These are phyloP conservation scores for Trissoscelio sp. DNA, from an alignment of 2,888 invertebrate genomes.

Conservation along the genomic window DNA sequence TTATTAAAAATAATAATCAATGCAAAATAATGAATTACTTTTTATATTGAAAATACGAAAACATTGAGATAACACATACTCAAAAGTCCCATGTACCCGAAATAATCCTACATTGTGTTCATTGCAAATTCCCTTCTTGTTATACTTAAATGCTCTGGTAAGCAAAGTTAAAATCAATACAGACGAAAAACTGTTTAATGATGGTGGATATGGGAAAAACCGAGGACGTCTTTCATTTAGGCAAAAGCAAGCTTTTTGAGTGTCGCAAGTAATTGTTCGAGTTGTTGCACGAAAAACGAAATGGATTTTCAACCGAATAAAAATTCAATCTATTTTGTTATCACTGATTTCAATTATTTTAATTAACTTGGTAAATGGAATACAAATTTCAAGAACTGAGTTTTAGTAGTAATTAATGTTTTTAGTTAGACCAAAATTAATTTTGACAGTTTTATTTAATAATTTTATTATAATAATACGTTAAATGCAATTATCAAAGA, in stretches of 20 bases:
- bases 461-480: too few relatives aligned
- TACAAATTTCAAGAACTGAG: too few relatives aligned
- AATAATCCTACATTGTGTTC: background rate
- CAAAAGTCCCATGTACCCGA: too few relatives aligned
- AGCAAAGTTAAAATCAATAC: slow-evolving; percentile 33
- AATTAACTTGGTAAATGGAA: background rate
- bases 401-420: background rate
- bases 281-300: background rate
- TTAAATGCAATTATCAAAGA: too few relatives aligned
- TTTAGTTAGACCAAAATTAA: background rate
- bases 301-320: background rate
- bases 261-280: background rate
- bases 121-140: slow-evolving; percentile 8
- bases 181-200: slow-evolving; percentile 25
- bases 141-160: slow-evolving; percentile 17
- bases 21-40: too few relatives aligned
- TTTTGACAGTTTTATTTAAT: too few relatives aligned
- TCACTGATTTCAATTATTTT: background rate
- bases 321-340: background rate
- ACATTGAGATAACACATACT: too few relatives aligned
- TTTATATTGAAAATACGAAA: too few relatives aligned
- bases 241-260: slow-evolving; percentile 4
- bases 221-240: background rate
- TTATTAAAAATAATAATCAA: too few relatives aligned
- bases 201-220: background rate